Evolutionary conservation across 2,888 invertebrate genomes (phyloP).

Genomic region (Leptarthrus brevirostris): DNA sequence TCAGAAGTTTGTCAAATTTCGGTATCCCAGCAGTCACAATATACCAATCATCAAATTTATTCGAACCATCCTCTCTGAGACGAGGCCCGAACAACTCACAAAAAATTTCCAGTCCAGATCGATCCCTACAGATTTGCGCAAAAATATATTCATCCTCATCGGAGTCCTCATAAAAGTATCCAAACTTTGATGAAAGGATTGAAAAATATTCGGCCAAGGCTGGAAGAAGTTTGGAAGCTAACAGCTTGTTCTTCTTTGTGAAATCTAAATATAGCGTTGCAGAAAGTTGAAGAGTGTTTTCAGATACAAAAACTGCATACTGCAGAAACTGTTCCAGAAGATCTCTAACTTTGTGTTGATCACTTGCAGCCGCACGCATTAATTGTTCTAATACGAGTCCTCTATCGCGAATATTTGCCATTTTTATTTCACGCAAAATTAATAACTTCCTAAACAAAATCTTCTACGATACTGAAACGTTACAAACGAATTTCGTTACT

Average conservation of each 20-base stretch:
- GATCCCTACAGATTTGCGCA: background rate
- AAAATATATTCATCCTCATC: background rate
- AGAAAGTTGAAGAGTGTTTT: background rate
- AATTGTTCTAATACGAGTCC: too few species aligned
- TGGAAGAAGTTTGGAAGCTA: background rate
- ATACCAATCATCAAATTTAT: constrained; percentile 8
- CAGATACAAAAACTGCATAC: background rate
- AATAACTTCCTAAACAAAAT: too few species aligned
- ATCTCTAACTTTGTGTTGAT: background rate
- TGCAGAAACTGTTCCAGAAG: background rate
- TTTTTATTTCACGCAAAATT: too few species aligned
- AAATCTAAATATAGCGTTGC: background rate
- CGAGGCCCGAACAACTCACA: background rate
- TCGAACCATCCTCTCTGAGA: background rate
- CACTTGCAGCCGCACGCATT: too few species aligned
- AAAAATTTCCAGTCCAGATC: constrained; percentile 9
- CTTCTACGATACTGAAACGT: too few species aligned
- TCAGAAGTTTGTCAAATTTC: background rate
- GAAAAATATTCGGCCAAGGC: background rate
- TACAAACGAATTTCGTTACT: too few species aligned
- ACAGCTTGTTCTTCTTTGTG: background rate
- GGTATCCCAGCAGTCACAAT: background rate
- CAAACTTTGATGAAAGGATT: background rate
- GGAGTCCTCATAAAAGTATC: background rate
- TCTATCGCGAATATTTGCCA: too few species aligned